Evolutionary conservation across 1,140 invertebrate species (phyloP), one percentile per base, ranked within the genome.

Genomic region (Zophobas atratus): DNA sequence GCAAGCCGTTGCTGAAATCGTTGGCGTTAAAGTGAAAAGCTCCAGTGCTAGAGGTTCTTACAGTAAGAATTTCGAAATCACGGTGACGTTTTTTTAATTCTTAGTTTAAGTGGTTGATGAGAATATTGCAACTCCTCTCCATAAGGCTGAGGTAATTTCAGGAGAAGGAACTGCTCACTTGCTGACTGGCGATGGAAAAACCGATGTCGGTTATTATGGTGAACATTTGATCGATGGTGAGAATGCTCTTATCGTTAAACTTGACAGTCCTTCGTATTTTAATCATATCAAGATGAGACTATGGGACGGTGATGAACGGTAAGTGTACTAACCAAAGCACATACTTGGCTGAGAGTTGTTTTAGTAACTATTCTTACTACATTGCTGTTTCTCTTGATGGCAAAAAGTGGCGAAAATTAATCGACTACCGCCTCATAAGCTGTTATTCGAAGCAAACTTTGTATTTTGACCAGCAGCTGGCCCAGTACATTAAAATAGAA

Each of bases 331-430:
- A 8, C 20, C 2, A 56, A 3, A 4, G 43, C 43, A 56, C 32
- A 34, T 34, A 56, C 33, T 1, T 56, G 32, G 33, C 35, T 33
- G 20, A 57, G 2, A 57, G 3, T 63, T 38, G 8, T 20, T 20
- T 20, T 20, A 63, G 57, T 2, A 39, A 39, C 41, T 63, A 39
- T 63, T 63, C 5, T 63, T 63, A 63, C 41, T 63, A 63, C 36
- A n/a, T 63, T 6, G 36, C 38, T 39, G 57, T 63, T 35, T 57
- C 55, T 2, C 1, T 8, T 33, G 57, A 63, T 38, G n/a, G 33
- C 1, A 39, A 41, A 39, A 63, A 38, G 1, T 63, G 36, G 57
- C 38, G 41, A 34, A 63, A n/a, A 39, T 8, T 63, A 6, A 63
- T 63, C 32, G 38, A 63, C 8, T 63, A 63, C 36, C 1, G 2